These are phyloP conservation scores for Cephus sareptanus DNA, from an alignment of 2,888 invertebrate species.

Conservation along the genomic window DNA sequence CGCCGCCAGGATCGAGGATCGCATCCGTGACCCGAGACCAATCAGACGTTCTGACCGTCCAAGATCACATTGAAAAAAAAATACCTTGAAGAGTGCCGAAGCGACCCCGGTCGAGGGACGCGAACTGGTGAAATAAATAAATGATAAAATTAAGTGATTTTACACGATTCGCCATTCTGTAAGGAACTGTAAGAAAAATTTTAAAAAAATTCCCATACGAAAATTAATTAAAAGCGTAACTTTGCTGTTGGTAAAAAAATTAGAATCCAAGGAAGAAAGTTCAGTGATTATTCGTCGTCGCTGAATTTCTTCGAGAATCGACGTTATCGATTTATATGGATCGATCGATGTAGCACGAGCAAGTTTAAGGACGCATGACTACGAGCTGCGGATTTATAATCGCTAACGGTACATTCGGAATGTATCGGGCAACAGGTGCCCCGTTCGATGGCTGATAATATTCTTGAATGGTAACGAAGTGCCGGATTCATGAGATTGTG, in stretches of 20 bases:
- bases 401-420: constrained; percentile 39
- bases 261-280: background rate
- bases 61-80: background rate
- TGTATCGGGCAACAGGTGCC: constrained; percentile 20
- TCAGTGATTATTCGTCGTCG: background rate
- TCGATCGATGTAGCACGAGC: background rate
- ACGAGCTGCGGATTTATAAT: constrained; percentile 35
- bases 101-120: background rate
- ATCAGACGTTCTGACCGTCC: background rate
- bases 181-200: background rate
- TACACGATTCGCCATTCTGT: background rate
- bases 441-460: background rate
- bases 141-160: background rate
- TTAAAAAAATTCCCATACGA: background rate
- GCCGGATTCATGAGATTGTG: background rate
- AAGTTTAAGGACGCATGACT: constrained; percentile 13
- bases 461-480: background rate
- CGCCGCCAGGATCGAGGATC: constrained; percentile 26
- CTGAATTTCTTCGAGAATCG: background rate
- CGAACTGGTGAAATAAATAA: background rate
- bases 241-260: background rate
- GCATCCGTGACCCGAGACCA: background rate
- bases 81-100: background rate
- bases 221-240: background rate
- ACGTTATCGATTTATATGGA: background rate